Percentiles rank a stretch among this genome's conserved stretches.
Evolutionary conservation across 2,888 invertebrate species (phyloP).

Genomic region (Nowickia ferox): DNA sequence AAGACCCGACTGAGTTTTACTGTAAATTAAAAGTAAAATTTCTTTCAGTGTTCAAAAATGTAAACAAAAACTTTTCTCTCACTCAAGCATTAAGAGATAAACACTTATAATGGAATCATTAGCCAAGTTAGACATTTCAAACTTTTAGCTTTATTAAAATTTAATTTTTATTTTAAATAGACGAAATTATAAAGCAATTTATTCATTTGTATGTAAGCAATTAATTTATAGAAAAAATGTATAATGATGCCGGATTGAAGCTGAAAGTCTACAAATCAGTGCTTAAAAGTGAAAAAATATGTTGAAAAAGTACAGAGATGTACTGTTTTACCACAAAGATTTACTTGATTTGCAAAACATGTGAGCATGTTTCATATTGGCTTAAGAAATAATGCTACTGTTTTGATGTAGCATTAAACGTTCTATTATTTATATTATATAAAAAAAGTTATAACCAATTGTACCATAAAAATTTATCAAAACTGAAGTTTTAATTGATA

Average conservation of each 20-base stretch:
- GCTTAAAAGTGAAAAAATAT: slow-evolving; percentile 7
- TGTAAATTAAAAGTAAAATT: slow-evolving; percentile 40
- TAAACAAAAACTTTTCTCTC: slow-evolving; percentile 28
- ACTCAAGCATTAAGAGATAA: slow-evolving; percentile 67
- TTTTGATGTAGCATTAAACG: too few relatives aligned
- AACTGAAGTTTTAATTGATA: background rate
- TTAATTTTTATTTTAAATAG: background rate
- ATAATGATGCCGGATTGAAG: slow-evolving; percentile 24
- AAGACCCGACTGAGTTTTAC: slow-evolving; percentile 47
- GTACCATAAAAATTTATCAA: background rate
- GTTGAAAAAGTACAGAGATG: background rate
- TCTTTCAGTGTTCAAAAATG: slow-evolving; percentile 18
- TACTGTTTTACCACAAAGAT: background rate
- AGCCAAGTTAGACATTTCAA: slow-evolving; percentile 21
- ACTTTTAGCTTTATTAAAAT: background rate
- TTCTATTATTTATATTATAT: too few relatives aligned
- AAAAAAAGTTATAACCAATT: too few relatives aligned
- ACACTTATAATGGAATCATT: slow-evolving; percentile 66
- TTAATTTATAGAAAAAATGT: background rate
- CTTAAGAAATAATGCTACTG: too few relatives aligned
- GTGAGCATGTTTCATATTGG: too few relatives aligned
- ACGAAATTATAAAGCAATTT: background rate
- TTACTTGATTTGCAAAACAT: background rate
- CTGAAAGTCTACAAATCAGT: slow-evolving; percentile 32
- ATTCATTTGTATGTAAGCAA: background rate